Base-by-base conservation (phyloP, 2,888 invertebrate genomes). In the Polyommatus iphigenia region DNA sequence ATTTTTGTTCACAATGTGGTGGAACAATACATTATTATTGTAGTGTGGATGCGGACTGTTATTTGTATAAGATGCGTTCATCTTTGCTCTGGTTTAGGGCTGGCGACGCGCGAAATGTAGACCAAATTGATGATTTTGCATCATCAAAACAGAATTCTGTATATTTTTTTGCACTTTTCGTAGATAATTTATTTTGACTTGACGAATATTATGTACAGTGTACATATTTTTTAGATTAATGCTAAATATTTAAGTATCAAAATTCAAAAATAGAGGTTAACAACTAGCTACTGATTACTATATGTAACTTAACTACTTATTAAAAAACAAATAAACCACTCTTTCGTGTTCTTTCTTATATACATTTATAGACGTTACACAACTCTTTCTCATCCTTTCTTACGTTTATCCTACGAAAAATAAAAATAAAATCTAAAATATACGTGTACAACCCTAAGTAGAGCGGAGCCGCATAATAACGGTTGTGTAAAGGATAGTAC, bases 21-120 rank as follows among this genome's bases (percentile, higher is more conserved):
- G 79, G 84, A 86, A 88, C 89, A 89, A 88, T 88, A 88, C 86
- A 85, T 87, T 83, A 85, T 85, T 87, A 85, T 85, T 86, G 86
- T 88, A 87, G 84, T 84, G 80, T 80, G 82, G 80, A 79, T 76
- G 81, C 80, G 76, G 79, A 80, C 81, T 78, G 81, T 80, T 84
- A 84, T 84, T 84, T 84, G 82, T 82, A 80, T 83, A 82, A 82
- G 80, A 82, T 79, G 82, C 80, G 80, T 81, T 80, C 81, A 80
- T 80, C 80, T 81, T 79, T 41, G 72, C 79, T 57, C 29, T 32
- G 10, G 62, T 18, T 13, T 76, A 81, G 81, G 81, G 81, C 32
- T 81, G 79, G 10, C 79, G 46, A 29, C 71, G 20, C 46, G 29
- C 46, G 36, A 46, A 54, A 50, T 77, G n/a, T 6, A n/a, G 54